Evolutionary conservation across 2,888 invertebrate genomes (phyloP), one percentile per base, ranked within the genome.

Genomic region (Plebejus melissa): DNA sequence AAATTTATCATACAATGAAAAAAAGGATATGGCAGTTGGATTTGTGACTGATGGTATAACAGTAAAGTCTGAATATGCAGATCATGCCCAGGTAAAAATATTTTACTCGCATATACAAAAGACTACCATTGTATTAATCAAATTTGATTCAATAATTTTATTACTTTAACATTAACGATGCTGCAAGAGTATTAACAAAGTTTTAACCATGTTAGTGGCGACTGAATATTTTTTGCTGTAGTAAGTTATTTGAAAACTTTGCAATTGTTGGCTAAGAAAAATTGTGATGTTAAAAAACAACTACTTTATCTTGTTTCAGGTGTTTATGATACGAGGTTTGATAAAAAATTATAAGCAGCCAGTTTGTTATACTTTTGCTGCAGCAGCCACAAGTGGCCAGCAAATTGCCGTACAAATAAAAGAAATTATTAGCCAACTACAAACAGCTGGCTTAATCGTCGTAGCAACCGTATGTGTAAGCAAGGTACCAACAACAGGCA

Each of bases 401-500:
- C 80, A 81, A 72, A 60, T 83, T 1, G 79, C 54, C 54, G 54
- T 74, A 70, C 79, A 82, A 78, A 71, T 81, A 13, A 82, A 81
- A 76, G 41, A 50, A 0, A 69, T 81, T 2, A 77, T 82, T 0
- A 74, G 13, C 58, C 57, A 80, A 38, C 9, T 81, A 2, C 79
- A 79, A 74, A 72, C 78, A n/a, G 77, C 79, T 74, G 82, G 81
- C 0, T 71, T 83, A 9, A 80, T 76, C 28, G 80, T 82, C 4
- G 77, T 82, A 9, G 50, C 50, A 50, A 50, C 50, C 50, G 36
- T 50, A 0, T 82, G 81, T 76, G 80, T n/a, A n/a, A 82, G 65
- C 81, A 83, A 76, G 82, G 81, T 7, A 76, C 82, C 9, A 80
- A 79, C 32, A 83, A 82, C 75, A 36, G 72, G 0, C 60, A 79